These are phyloP conservation scores for Onthophagus taurus DNA, from an alignment of 1,140 invertebrate genomes.

Conservation along the genomic window DNA sequence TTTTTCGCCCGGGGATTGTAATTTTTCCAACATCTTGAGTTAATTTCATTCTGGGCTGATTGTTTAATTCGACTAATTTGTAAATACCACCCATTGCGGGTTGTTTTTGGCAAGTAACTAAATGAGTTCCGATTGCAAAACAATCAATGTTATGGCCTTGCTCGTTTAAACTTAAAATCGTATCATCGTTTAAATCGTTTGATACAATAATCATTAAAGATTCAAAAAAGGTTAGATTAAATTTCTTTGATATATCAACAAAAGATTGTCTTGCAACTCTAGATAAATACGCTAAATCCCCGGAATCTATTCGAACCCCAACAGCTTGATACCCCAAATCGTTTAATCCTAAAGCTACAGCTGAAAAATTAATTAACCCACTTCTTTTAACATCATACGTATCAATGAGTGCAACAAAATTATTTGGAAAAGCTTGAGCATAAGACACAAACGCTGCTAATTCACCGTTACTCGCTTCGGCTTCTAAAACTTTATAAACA, in stretches of 20 bases:
- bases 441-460: conserved; percentile 93
- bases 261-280: conserved; percentile 74
- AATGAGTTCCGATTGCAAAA: conserved; percentile 83
- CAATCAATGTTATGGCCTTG: conserved; percentile 94
- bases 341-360: conserved; percentile 85
- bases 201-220: conserved; percentile 89
- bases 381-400: conserved; percentile 98
- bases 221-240: conserved; percentile 78
- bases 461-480: conserved; percentile 81
- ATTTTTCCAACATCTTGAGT: conserved; percentile 98
- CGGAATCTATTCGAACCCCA: conserved; percentile 93
- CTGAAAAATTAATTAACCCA: conserved; percentile 93
- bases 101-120: conserved; percentile 76
- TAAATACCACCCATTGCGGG: conserved; percentile 97
- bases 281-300: conserved; percentile 94
- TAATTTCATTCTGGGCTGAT: conserved; percentile 87
- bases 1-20: conserved; percentile 91
- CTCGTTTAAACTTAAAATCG: conserved; percentile 93
- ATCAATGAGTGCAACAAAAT: conserved; percentile 92
- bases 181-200: conserved; percentile 99
- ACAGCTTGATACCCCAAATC: conserved; percentile 84
- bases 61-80: conserved; percentile 94
- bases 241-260: conserved; percentile 62
- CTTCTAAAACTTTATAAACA: conserved; percentile 61
- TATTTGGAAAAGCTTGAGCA: conserved; percentile 90